Base-by-base conservation (phyloP, 2,113 vertebrate genomes). In the Pelecanus crispus region DNA sequence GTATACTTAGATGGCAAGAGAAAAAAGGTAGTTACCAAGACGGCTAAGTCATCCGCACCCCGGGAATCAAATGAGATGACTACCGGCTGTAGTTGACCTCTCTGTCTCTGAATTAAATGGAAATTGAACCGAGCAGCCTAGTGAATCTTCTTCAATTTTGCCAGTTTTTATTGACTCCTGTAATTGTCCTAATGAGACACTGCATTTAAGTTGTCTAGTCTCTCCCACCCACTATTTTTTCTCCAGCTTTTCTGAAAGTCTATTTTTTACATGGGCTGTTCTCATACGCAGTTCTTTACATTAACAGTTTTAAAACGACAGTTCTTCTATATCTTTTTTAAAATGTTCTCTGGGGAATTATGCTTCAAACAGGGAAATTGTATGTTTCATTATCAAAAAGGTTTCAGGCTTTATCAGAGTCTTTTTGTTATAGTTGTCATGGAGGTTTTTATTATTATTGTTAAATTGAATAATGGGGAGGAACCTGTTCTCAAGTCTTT, bases 391-490 rank as follows among this genome's bases (percentile, higher is more conserved):
- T 96, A 92, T 95, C 92, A 89, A 55, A 81, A 95, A 95, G 91
- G 81, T 92, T 93, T 73, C 86, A 70, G 73, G 88, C 90, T 85
- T 91, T 90, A 96, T 91, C 94, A 71, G 58, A 90, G 83, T 29
- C 92, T 95, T 91, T 94, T 96, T 97, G 96, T 95, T 95, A 79
- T 4, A 95, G 81, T 88, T 97, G 93, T 95, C 96, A 94, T 18
- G 89, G 81, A 96, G 86, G 79, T 92, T 95, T 97, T 95, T 91
- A 92, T 96, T 92, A 81, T 95, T 94, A 86, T 95, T 95, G 93
- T 96, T 94, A 94, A 97, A 94, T 83, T 95, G 94, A 97, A 95
- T 95, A 95, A 96, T 95, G 81, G 92, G 88, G 68, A 95, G 75
- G 81, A 97, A 86, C 86, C 78, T 84, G 62, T 84, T 94, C 95